Evolutionary conservation across 2,888 invertebrate species (phyloP).

Genomic region (Therioaphis trifolii): DNA sequence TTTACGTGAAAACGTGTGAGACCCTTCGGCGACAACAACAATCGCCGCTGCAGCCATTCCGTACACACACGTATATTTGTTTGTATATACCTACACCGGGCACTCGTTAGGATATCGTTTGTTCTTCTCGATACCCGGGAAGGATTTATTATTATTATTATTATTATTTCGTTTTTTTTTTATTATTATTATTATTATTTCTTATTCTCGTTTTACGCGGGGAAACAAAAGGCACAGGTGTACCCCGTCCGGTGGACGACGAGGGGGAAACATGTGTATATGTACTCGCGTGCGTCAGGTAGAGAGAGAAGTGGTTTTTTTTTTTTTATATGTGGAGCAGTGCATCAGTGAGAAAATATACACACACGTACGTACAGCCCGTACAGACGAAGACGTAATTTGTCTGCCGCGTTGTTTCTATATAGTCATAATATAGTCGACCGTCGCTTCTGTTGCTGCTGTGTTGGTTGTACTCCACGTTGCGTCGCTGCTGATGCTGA

Average conservation of each 20-base stretch:
- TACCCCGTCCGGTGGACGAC: constrained; percentile 30
- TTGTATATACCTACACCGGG: neutral
- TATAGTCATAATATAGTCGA: neutral
- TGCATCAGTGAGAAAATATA: neutral
- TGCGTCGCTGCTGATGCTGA: too few species aligned
- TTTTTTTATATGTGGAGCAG: constrained; percentile 35
- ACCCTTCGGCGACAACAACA: constrained; percentile 13
- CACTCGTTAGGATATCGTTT: constrained; percentile 54
- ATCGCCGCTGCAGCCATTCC: neutral
- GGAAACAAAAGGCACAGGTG: constrained; percentile 29
- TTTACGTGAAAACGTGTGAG: constrained; percentile 18
- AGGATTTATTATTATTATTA: constrained; percentile 18
- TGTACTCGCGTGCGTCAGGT: neutral
- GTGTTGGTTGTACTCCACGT: neutral
- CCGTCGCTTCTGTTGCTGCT: neutral
- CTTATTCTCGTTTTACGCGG: constrained; percentile 7
- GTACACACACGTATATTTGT: neutral
- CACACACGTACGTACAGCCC: neutral
- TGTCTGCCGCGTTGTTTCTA: constrained; percentile 43
- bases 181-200: constrained; percentile 1
- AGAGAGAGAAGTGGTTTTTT: constrained; percentile 32
- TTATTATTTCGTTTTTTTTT: neutral
- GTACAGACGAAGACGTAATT: constrained; percentile 50
- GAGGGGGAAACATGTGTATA: constrained; percentile 9
- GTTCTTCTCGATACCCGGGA: constrained; percentile 12